Conservation (phyloP, 2,113 vertebrate genomes). For the Menidia beryllina region DNA sequence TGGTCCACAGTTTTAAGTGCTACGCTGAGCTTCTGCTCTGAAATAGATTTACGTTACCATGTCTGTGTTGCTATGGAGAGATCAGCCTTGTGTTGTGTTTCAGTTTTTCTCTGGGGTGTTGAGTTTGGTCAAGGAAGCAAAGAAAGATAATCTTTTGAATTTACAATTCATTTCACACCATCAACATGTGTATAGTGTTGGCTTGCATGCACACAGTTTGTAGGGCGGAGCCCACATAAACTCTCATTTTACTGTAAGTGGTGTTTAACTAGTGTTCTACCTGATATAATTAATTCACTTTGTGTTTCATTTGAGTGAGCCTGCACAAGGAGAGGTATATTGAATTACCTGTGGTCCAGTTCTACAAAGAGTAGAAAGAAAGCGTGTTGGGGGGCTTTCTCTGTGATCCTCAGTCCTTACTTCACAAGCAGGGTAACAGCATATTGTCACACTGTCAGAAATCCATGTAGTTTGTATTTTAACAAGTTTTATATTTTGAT, state of each 20-base stretch:
- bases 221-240: constrained; percentile 28
- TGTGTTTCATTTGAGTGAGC: constrained; percentile 65
- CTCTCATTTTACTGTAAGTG: constrained; percentile 48
- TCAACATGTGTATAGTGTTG: not conserved
- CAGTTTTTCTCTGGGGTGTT: constrained; percentile 33
- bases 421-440: constrained; percentile 4
- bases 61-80: constrained; percentile 80
- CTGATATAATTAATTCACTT: constrained; percentile 60
- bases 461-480: constrained; percentile 43
- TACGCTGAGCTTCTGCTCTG: constrained; percentile 57
- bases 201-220: not conserved
- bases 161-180: constrained; percentile 25
- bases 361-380: constrained; percentile 71
- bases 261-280: constrained; percentile 53
- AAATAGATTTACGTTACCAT: constrained; percentile 77
- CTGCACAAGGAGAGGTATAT: constrained; percentile 66
- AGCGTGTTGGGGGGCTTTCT: constrained; percentile 43
- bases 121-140: constrained; percentile 58
- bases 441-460: constrained; percentile 46
- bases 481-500: constrained; percentile 39
- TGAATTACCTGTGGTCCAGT: constrained; percentile 74
- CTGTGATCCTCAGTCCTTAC: constrained; percentile 49
- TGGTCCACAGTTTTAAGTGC: constrained; percentile 59
- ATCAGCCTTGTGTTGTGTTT: constrained; percentile 55
- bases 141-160: constrained; percentile 41